These are phyloP conservation scores for Paramisgurnus dabryanus DNA, from an alignment of 2,113 vertebrate genomes.

Conservation along the genomic window DNA sequence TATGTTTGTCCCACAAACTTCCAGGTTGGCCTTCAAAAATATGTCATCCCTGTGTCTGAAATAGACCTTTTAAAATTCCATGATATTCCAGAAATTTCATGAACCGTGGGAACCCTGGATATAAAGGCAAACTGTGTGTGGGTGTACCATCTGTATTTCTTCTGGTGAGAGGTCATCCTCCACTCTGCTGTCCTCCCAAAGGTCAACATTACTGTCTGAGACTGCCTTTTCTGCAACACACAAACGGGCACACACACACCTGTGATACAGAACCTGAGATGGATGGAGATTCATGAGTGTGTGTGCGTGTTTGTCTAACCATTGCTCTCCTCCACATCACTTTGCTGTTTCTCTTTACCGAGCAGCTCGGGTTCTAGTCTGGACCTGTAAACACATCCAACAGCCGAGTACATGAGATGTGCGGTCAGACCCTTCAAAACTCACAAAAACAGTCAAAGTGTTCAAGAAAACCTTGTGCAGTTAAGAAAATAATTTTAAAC, in stretches of 20 bases:
- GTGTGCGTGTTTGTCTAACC: constrained; percentile 67
- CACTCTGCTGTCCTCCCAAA: constrained; percentile 81
- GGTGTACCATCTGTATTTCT: constrained; percentile 93
- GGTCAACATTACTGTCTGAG: constrained; percentile 72
- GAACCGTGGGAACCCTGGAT: too few relatives aligned
- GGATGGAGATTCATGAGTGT: not conserved
- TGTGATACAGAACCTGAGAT: too few relatives aligned
- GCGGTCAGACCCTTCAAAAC: too few relatives aligned
- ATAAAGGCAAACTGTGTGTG: not conserved
- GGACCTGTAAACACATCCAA: constrained; percentile 74
- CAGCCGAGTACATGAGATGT: too few relatives aligned
- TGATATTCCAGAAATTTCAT: too few relatives aligned
- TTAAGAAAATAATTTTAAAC: too few relatives aligned
- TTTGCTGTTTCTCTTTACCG: constrained; percentile 63
- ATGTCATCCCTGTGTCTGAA: too few relatives aligned
- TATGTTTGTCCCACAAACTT: too few relatives aligned
- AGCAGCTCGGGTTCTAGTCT: constrained; percentile 85
- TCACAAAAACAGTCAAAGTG: too few relatives aligned
- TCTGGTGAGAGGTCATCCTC: constrained; percentile 95
- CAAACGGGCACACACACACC: not conserved
- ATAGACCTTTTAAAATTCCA: too few relatives aligned
- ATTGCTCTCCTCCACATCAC: constrained; percentile 75
- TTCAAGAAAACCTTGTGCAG: too few relatives aligned
- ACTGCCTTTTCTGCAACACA: constrained; percentile 74
- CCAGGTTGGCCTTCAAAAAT: too few relatives aligned